Evolutionary conservation across 92 coral and sea anemone genomes (phyloP).

Genomic region (Palythoa grandiflora): DNA sequence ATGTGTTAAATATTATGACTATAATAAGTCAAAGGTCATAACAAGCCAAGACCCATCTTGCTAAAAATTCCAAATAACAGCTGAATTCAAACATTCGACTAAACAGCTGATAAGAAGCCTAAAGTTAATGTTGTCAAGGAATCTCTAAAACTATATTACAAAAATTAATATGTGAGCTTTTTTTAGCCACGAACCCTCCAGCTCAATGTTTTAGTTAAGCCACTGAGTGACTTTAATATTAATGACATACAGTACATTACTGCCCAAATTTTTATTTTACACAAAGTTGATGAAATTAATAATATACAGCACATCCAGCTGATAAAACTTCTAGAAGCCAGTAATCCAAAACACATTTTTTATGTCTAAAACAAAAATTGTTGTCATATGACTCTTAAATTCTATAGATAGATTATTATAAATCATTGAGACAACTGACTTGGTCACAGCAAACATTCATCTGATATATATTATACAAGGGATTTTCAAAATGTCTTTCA

Average conservation of each 20-base stretch:
- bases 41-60: slow-evolving; percentile 36
- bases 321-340: too few species aligned
- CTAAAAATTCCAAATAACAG: neutral
- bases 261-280: neutral
- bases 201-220: neutral
- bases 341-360: too few species aligned
- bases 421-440: too few species aligned
- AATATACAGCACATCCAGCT: too few species aligned
- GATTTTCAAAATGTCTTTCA: neutral
- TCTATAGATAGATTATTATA: too few species aligned
- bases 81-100: neutral
- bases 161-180: neutral
- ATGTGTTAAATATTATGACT: neutral
- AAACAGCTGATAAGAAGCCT: neutral
- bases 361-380: too few species aligned
- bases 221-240: neutral
- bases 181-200: neutral
- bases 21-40: neutral
- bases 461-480: neutral
- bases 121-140: neutral
- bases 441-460: too few species aligned
- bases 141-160: neutral
- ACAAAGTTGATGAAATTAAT: neutral
- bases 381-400: too few species aligned
- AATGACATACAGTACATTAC: neutral